Conservation (phyloP, 2,888 invertebrate genomes). For the Capitulum mitella region DNA sequence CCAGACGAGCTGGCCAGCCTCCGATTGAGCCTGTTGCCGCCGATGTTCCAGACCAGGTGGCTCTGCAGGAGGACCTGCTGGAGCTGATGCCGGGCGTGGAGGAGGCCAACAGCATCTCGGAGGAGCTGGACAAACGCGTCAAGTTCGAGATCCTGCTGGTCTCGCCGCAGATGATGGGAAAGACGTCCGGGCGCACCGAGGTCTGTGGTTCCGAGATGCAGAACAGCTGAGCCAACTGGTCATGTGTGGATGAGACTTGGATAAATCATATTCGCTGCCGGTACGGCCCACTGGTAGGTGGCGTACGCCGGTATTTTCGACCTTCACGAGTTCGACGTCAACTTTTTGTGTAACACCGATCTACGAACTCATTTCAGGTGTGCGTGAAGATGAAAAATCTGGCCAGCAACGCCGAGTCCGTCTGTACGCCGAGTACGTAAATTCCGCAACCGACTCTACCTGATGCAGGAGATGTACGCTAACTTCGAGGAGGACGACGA, state of each 20-base stretch:
- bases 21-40: no score
- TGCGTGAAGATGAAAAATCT: slow-evolving; percentile 47
- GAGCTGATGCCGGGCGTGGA: slow-evolving; percentile 50
- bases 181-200: slow-evolving; percentile 46
- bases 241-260: no score
- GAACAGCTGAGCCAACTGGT: no score
- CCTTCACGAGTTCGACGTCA: no score
- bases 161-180: slow-evolving; percentile 49
- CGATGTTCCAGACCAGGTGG: slow-evolving; percentile 41
- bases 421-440: slow-evolving; percentile 49
- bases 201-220: slow-evolving; percentile 38
- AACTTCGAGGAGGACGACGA: slow-evolving; percentile 48
- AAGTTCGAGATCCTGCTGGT: slow-evolving; percentile 51
- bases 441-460: slow-evolving; percentile 49
- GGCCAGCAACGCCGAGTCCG: slow-evolving; percentile 48
- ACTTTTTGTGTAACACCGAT: no score
- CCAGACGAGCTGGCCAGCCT: no score
- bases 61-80: slow-evolving; percentile 50
- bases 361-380: no score
- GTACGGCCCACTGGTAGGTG: no score
- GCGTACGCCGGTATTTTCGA: no score
- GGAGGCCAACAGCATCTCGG: slow-evolving; percentile 51
- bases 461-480: slow-evolving; percentile 53
- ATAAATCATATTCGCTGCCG: no score
- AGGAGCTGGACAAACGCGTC: slow-evolving; percentile 48